A percentile compares a stretch with the other conserved stretches of the same genome.
phyloP scores from a whole-genome alignment of 2,888 invertebrate species.

The Campopleginae sp. region DNA sequence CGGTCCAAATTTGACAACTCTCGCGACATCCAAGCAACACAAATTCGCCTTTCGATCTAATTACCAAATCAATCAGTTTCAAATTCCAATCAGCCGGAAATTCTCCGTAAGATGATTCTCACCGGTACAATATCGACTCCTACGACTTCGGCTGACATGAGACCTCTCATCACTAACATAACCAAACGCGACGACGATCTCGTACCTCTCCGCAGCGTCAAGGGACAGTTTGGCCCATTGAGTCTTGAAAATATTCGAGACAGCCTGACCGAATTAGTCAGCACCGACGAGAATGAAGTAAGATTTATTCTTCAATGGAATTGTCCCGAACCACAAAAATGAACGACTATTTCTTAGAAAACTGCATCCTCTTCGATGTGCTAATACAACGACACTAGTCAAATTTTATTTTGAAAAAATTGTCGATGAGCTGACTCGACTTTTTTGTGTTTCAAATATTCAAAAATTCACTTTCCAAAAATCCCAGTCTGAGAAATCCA shows the following conservation, averaged over 20 bases:
- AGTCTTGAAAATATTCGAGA: slow-evolving; percentile 48
- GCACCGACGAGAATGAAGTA: slow-evolving; percentile 38
- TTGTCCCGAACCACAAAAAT: too few species aligned
- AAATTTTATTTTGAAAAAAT: too few species aligned
- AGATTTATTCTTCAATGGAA: background rate
- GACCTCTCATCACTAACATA: slow-evolving; percentile 63
- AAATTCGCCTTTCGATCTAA: background rate
- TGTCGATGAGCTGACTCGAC: too few species aligned
- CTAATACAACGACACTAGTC: too few species aligned
- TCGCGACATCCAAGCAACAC: background rate
- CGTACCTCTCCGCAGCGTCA: slow-evolving; percentile 69
- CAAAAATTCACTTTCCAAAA: too few species aligned
- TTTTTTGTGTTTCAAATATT: too few species aligned
- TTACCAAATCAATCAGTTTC: background rate
- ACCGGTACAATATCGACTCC: slow-evolving; percentile 69
- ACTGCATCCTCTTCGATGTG: too few species aligned
- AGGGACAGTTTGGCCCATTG: slow-evolving; percentile 68
- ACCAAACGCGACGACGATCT: slow-evolving; percentile 51
- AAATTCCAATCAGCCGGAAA: background rate
- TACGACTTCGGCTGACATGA: slow-evolving; percentile 69
- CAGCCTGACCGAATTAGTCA: slow-evolving; percentile 31
- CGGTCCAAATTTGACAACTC: slow-evolving; percentile 17
- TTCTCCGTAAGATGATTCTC: slow-evolving; percentile 47
- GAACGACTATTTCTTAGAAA: too few species aligned
- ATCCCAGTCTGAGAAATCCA: too few species aligned